Conservation (phyloP, 2,113 vertebrate genomes). For the Ptilonorhynchus violaceus region DNA sequence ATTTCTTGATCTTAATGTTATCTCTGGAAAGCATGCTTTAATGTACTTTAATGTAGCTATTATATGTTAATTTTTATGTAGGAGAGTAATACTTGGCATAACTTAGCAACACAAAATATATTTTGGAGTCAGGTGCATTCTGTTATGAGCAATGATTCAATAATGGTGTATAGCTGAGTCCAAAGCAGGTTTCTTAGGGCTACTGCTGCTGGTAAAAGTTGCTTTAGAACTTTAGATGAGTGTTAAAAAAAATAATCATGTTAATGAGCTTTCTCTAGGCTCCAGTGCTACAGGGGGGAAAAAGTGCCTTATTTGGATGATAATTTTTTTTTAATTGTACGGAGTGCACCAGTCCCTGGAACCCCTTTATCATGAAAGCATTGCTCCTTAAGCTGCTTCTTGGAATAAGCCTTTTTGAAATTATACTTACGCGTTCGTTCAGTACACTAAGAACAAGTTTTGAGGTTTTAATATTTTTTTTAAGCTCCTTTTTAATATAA, state of each 20-base stretch:
- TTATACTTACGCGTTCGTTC: not conserved
- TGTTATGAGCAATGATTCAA: not conserved
- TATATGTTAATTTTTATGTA: not conserved
- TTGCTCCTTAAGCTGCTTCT: not conserved
- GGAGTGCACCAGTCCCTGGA: not conserved
- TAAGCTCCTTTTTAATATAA: not conserved
- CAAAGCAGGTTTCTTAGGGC: not conserved
- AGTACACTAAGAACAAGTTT: not conserved
- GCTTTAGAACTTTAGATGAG: not conserved
- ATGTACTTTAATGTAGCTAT: not conserved
- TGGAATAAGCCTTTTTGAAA: not conserved
- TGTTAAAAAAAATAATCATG: not conserved
- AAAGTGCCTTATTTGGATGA: not conserved
- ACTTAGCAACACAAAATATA: not conserved
- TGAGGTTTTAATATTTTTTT: not conserved
- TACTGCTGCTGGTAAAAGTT: not conserved
- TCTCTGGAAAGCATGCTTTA: not conserved
- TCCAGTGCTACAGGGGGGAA: not conserved
- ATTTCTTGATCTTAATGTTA: not conserved
- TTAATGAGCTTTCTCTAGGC: not conserved
- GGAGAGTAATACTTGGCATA: not conserved
- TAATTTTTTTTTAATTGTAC: not conserved
- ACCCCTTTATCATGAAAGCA: not conserved
- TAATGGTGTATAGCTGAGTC: not conserved
- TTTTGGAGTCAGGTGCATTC: not conserved